A percentile compares a stretch with the other conserved stretches of the same genome.
These are phyloP conservation scores for Brenthis ino DNA, from an alignment of 2,888 invertebrate genomes.

Conservation along the genomic window DNA sequence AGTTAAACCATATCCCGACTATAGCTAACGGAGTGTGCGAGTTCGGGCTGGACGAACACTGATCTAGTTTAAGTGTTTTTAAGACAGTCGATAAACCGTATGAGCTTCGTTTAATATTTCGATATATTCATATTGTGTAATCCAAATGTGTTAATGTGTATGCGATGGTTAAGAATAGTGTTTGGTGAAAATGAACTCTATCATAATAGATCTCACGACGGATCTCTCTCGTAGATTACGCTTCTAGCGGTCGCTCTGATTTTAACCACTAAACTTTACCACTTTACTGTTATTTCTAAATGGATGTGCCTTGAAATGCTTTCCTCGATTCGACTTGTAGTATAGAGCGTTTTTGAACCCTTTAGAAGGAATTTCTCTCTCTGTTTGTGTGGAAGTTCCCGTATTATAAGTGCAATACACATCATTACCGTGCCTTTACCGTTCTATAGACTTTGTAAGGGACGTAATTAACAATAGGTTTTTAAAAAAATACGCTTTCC, in stretches of 20 bases:
- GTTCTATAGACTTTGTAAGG: conserved; percentile 81
- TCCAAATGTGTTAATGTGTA: conserved; percentile 45
- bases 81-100: conserved; percentile 56
- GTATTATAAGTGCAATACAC: conserved; percentile 77
- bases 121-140: conserved; percentile 53
- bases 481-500: conserved; percentile 66
- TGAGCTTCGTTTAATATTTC: conserved; percentile 70
- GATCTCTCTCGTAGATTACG: conserved; percentile 61
- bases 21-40: conserved; percentile 68
- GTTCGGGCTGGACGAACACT: conserved; percentile 43
- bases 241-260: conserved; percentile 73
- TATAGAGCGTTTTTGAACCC: conserved; percentile 78
- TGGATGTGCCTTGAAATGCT: conserved; percentile 82
- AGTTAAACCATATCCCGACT: conserved; percentile 63
- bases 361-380: conserved; percentile 78
- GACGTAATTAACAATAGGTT: conserved; percentile 82
- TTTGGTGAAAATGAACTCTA: conserved; percentile 38
- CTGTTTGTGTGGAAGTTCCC: conserved; percentile 76
- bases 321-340: conserved; percentile 78
- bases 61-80: conserved; percentile 7
- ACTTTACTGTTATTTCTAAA: conserved; percentile 78
- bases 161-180: conserved; percentile 32
- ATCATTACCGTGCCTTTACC: conserved; percentile 82
- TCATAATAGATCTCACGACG: conserved; percentile 43
- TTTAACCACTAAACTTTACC: conserved; percentile 56